phyloP scores from a whole-genome alignment of 2,888 invertebrate genomes.

The Lacanobia wlatinum region DNA sequence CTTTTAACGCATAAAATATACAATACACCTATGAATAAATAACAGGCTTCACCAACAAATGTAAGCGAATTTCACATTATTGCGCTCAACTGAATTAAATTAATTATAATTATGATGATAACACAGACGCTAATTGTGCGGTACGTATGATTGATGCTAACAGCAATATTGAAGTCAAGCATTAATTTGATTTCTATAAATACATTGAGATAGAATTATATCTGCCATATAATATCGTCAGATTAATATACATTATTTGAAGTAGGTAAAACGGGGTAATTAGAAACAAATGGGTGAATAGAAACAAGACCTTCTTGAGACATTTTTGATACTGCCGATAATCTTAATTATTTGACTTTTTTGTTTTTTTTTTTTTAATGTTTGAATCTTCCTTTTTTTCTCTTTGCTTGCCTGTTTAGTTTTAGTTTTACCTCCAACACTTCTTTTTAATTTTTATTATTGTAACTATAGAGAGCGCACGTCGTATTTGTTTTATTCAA shows the following conservation, averaged over 20 bases:
- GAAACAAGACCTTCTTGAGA: too few species aligned
- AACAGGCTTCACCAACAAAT: not conserved
- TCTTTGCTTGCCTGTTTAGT: too few species aligned
- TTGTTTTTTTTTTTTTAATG: too few species aligned
- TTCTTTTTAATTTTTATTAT: too few species aligned
- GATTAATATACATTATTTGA: not conserved
- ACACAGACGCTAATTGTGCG: not conserved
- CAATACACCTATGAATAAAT: not conserved
- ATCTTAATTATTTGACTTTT: too few species aligned
- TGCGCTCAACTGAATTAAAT: not conserved
- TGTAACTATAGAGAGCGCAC: too few species aligned
- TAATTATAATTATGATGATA: constrained; percentile 9
- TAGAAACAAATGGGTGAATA: too few species aligned
- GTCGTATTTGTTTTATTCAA: too few species aligned
- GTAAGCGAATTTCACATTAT: not conserved
- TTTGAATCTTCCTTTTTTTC: too few species aligned
- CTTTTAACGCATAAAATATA: not conserved
- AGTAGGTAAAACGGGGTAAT: too few species aligned
- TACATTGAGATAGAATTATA: not conserved
- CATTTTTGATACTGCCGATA: too few species aligned
- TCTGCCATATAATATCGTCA: not conserved
- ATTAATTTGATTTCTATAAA: constrained; percentile 1
- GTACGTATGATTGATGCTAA: not conserved
- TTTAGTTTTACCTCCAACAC: too few species aligned
- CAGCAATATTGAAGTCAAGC: not conserved